Evolutionary conservation across 1,140 invertebrate species (phyloP).

Genomic region (Eciton burchellii): DNA sequence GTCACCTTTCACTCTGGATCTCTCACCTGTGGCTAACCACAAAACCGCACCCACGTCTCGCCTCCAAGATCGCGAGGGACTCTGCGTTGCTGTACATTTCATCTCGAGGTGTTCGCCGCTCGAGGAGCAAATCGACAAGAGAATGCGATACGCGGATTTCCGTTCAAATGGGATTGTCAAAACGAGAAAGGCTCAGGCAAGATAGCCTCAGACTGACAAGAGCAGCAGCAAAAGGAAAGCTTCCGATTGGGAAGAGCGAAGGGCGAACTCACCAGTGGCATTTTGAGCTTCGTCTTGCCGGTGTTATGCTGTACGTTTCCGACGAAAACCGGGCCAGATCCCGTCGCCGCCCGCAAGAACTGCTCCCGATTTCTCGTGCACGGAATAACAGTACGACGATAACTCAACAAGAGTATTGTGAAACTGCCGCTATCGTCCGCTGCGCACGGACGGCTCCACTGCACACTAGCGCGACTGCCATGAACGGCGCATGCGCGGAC

Average conservation of each 20-base stretch:
- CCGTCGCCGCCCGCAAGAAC: constrained; percentile 17
- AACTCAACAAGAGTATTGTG: background rate
- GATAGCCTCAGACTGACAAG: background rate
- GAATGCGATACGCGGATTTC: background rate
- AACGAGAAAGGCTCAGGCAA: background rate
- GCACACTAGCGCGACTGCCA: constrained; percentile 28
- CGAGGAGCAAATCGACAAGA: background rate
- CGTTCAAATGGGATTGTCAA: background rate
- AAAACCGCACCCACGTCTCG: constrained; percentile 54
- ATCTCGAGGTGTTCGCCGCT: background rate
- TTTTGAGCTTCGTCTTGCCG: constrained; percentile 81
- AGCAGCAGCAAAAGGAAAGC: constrained; percentile 24
- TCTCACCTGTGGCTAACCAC: constrained; percentile 10
- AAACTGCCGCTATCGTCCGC: background rate
- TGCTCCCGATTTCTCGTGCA: background rate
- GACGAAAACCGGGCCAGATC: constrained; percentile 52
- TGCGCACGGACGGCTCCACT: background rate
- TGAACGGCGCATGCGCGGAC: constrained; percentile 9
- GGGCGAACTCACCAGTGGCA: constrained; percentile 78
- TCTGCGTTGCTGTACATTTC: constrained; percentile 8
- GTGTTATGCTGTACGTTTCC: constrained; percentile 34
- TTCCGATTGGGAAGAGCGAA: constrained; percentile 6
- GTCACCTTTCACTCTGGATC: background rate
- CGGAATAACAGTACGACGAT: background rate
- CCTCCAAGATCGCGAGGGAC: constrained; percentile 4